A percentile compares a stretch with the other conserved stretches of the same genome.
Conservation (phyloP, 2,113 vertebrate genomes). For the Dendrocopos noguchii region DNA sequence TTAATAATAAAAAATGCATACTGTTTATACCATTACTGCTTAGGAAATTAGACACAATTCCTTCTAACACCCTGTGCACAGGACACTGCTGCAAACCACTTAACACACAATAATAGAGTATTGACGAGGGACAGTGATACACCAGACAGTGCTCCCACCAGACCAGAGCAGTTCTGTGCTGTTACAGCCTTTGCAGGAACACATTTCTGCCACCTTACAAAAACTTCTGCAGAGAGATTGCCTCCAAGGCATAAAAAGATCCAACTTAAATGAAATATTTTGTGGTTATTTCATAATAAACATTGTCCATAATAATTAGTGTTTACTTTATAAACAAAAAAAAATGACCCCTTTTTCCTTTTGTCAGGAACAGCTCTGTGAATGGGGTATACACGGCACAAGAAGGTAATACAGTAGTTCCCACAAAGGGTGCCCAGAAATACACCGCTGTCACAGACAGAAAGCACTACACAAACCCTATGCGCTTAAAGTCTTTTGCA, state of each 20-base stretch:
- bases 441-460: background rate
- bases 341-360: background rate
- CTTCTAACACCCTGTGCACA: conserved; percentile 68
- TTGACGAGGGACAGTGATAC: conserved; percentile 72
- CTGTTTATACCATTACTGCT: conserved; percentile 75
- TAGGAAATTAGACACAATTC: conserved; percentile 79
- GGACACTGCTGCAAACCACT: conserved; percentile 74
- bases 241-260: background rate
- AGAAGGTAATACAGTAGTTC: background rate
- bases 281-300: background rate
- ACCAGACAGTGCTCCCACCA: conserved; percentile 47
- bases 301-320: background rate
- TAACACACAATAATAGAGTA: conserved; percentile 76
- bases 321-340: background rate
- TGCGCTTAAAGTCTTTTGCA: background rate
- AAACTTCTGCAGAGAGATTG: conserved; percentile 11
- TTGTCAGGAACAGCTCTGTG: background rate
- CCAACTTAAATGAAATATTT: background rate
- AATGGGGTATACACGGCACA: background rate
- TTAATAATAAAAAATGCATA: conserved; percentile 79
- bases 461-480: background rate
- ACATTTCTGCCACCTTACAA: background rate
- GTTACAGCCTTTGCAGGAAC: background rate
- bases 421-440: background rate
- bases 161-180: conserved; percentile 39